These are phyloP conservation scores for Adelphocoris suturalis DNA, from an alignment of 2,888 invertebrate species.

Conservation along the genomic window DNA sequence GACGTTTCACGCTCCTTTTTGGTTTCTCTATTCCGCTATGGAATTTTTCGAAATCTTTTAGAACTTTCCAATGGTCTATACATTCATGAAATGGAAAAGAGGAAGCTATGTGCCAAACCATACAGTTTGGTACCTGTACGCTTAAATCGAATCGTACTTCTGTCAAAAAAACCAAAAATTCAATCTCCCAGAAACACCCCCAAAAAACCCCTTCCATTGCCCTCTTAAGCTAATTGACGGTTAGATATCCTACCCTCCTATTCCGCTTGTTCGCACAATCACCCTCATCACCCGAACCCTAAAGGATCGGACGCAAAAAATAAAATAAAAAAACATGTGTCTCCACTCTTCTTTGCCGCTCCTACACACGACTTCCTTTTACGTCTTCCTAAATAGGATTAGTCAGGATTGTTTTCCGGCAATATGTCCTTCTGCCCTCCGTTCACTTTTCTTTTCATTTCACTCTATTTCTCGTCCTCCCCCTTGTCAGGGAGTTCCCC, in stretches of 20 bases:
- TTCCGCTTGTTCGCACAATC: slow-evolving; percentile 16
- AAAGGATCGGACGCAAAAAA: slow-evolving; percentile 30
- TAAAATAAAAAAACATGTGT: slow-evolving; percentile 20
- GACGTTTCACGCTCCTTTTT: too few relatives aligned
- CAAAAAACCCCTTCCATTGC: background rate
- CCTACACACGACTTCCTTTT: background rate
- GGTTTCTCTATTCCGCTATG: too few relatives aligned
- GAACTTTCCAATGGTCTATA: too few relatives aligned
- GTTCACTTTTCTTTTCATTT: slow-evolving; percentile 64
- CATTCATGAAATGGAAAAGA: too few relatives aligned
- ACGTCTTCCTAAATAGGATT: slow-evolving; percentile 66
- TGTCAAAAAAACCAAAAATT: too few relatives aligned
- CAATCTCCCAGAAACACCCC: background rate
- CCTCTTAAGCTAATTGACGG: slow-evolving; percentile 60
- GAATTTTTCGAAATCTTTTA: too few relatives aligned
- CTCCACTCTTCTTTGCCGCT: slow-evolving; percentile 28
- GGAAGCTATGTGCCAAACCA: too few relatives aligned
- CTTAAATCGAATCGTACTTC: too few relatives aligned
- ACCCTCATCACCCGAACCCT: slow-evolving; percentile 21
- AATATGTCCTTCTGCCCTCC: slow-evolving; percentile 59
- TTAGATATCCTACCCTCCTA: slow-evolving; percentile 30
- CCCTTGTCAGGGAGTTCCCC: background rate
- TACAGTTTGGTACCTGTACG: too few relatives aligned
- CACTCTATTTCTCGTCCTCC: slow-evolving; percentile 62
- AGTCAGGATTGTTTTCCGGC: slow-evolving; percentile 71